Percentiles rank a stretch among this genome's conserved stretches.
Conservation (phyloP, 2,113 vertebrate species). For the Microcebus griseorufus region DNA sequence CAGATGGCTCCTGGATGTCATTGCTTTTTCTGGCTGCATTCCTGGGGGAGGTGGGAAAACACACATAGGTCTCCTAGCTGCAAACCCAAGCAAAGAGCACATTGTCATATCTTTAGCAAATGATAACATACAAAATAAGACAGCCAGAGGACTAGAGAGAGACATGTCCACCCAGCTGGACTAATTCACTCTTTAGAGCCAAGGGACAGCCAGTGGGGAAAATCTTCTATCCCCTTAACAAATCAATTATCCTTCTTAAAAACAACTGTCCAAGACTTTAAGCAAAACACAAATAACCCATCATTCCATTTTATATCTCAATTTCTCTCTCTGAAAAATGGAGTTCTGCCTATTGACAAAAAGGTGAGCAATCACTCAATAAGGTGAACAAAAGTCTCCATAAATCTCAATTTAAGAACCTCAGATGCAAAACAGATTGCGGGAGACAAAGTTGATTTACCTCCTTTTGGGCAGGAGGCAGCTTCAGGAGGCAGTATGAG, state of each 20-base stretch:
- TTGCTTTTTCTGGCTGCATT: constrained; percentile 69
- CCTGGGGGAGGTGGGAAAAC: constrained; percentile 60
- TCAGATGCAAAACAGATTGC: neutral
- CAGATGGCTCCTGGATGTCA: constrained; percentile 68
- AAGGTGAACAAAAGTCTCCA: constrained; percentile 32
- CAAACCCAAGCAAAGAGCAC: constrained; percentile 69
- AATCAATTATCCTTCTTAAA: constrained; percentile 29
- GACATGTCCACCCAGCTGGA: neutral
- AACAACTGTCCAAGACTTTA: neutral
- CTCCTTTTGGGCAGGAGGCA: neutral
- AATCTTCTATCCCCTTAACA: neutral
- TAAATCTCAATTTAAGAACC: neutral
- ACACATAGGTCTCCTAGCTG: constrained; percentile 64
- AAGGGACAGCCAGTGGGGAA: neutral
- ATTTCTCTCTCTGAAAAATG: constrained; percentile 23
- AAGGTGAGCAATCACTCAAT: neutral
- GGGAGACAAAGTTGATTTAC: neutral
- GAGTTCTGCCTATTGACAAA: neutral
- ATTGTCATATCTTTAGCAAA: constrained; percentile 67
- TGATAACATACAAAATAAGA: constrained; percentile 51
- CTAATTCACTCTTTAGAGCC: neutral
- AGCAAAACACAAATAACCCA: neutral
- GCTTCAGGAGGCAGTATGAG: neutral
- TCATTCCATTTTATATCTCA: neutral
- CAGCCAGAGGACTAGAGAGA: constrained; percentile 9